phyloP scores from a whole-genome alignment of 2,797 vertebrate species.

The Micrastur ruficollis region DNA sequence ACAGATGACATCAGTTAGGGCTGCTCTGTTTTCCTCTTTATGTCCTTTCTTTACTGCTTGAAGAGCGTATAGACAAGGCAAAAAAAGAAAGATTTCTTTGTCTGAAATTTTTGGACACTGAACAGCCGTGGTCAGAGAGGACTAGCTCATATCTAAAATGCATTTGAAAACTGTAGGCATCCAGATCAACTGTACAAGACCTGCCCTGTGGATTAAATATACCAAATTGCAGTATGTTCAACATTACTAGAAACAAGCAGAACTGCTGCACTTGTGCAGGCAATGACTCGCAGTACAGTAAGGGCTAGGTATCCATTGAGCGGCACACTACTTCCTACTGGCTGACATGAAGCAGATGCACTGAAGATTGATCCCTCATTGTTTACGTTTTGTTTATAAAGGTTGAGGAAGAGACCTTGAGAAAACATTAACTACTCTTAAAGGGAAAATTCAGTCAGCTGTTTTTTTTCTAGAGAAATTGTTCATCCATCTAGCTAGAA shows the following conservation, averaged over 20 bases:
- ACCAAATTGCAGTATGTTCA: not conserved
- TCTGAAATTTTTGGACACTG: not conserved
- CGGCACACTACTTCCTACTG: not conserved
- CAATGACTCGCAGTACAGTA: too few relatives aligned
- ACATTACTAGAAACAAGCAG: not conserved
- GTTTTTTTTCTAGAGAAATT: not conserved
- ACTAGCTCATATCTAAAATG: not conserved
- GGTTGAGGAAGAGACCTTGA: not conserved
- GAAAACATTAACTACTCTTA: not conserved
- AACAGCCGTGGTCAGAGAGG: not conserved
- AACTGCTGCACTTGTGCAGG: accelerated
- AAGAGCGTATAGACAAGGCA: not conserved
- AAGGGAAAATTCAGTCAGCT: not conserved
- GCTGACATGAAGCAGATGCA: accelerated
- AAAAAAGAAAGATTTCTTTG: not conserved
- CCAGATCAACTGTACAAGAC: not conserved
- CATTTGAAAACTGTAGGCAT: not conserved
- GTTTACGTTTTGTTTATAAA: not conserved
- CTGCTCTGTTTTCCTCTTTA: not conserved
- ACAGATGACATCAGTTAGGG: not conserved
- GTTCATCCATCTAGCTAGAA: not conserved
- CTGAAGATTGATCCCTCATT: not conserved
- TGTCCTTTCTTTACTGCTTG: accelerated
- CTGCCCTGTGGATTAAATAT: not conserved
- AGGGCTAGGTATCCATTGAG: not conserved